Evolutionary conservation across 2,797 vertebrate genomes (phyloP).

Genomic region (Cyprinodon diabolis): DNA sequence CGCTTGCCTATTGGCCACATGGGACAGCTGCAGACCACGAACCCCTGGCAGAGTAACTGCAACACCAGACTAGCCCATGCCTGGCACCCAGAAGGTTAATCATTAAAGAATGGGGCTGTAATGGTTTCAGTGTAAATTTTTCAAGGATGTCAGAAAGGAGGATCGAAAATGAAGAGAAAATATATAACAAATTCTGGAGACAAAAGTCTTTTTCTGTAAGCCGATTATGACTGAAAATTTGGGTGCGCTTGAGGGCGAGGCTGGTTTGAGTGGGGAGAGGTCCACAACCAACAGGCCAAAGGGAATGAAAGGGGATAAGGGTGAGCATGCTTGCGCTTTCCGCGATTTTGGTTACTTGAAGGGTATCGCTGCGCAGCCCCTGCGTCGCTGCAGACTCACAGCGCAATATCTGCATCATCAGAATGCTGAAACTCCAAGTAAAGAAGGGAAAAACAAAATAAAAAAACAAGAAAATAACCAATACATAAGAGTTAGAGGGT

Average conservation of each 20-base stretch:
- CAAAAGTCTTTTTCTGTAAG: slow-evolving; percentile 1
- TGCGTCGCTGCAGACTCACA: slow-evolving; percentile 99
- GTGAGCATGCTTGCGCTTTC: slow-evolving; percentile 74
- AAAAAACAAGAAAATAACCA: slow-evolving; percentile 87
- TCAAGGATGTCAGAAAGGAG: slow-evolving; percentile 12
- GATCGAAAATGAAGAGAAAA: background rate
- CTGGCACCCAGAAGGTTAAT: slow-evolving; percentile 51
- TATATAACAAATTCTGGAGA: background rate
- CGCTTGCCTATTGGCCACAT: slow-evolving; percentile 75
- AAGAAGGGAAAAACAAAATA: slow-evolving; percentile 97
- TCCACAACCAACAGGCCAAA: slow-evolving; percentile 86
- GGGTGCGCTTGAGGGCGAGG: slow-evolving; percentile 69
- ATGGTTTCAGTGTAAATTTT: background rate
- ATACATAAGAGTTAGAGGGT: slow-evolving; percentile 99
- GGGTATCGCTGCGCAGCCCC: slow-evolving; percentile 97
- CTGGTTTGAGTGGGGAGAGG: slow-evolving; percentile 77
- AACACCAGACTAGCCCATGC: slow-evolving; percentile 85
- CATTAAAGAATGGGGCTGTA: slow-evolving; percentile 15
- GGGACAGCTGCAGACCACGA: slow-evolving; percentile 89
- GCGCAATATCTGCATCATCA: slow-evolving; percentile 94
- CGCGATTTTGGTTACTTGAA: slow-evolving; percentile 69
- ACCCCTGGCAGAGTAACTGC: slow-evolving; percentile 78
- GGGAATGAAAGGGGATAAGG: slow-evolving; percentile 58
- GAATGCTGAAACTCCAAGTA: slow-evolving; percentile 99
- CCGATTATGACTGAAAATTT: slow-evolving; percentile 53